Base-by-base conservation (phyloP, 1,140 invertebrate genomes). In the Drosophila neocordata region DNA sequence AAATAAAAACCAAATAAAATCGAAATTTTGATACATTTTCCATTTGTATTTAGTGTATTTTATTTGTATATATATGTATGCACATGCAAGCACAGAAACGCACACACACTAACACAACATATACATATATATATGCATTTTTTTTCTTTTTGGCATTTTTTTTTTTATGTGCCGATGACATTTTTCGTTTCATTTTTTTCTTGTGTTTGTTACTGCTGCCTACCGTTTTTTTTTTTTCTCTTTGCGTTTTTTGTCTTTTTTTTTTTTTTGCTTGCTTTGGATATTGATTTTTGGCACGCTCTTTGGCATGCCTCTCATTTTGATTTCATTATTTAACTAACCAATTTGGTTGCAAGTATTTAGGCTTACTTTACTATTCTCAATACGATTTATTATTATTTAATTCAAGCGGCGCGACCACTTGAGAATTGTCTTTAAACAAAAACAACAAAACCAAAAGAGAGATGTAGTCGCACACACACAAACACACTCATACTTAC, bases 251-350 rank as follows among this genome's bases (percentile, higher is more conserved):
- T 11, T 20, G n/a, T 44, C 12, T 48, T 48, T 48, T 48, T 48
- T 48, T 44, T 48, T 48, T 48, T 48, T 15, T 20, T 18, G 41
- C 41, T 48, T 48, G 41, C 41, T 48, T 48, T 48, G n/a, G 41
- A 48, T 48, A 48, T 48, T 48, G 41, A 48, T 48, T 48, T 48
- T 48, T 48, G 41, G 41, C 41, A 48, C 41, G 41, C 41, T 48
- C 41, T 48, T 48, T 20, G 18, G 41, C 18, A 48, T 48, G 41
- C 15, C 41, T 48, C 41, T 48, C 41, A 18, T 20, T 48, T 48
- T 48, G 15, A 48, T 48, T 48, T 48, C 15, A 48, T 48, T 48
- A 18, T 48, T 48, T 3, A 48, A 48, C 41, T 48, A 48, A 48
- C n/a, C 8, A 48, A 48, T 48, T 20, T 48, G 18, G 41, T 4